A percentile compares a stretch with the other conserved stretches of the same genome.
phyloP scores from a whole-genome alignment of 2,797 vertebrate species.

The Enteromius treurensis region DNA sequence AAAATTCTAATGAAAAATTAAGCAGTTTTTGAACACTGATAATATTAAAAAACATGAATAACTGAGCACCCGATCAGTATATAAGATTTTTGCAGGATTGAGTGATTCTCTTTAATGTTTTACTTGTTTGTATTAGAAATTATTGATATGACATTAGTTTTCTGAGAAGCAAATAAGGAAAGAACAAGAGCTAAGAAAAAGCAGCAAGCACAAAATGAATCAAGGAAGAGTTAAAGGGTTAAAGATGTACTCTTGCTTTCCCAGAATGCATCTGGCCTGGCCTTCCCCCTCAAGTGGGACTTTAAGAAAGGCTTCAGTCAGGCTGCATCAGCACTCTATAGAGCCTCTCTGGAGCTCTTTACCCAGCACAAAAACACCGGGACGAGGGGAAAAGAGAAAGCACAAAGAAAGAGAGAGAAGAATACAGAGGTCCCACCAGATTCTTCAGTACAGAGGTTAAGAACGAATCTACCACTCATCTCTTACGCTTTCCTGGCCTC shows the following conservation, averaged over 20 bases:
- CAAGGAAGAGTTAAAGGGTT: background rate
- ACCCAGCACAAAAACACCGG: slow-evolving; percentile 67
- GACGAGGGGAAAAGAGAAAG: slow-evolving; percentile 66
- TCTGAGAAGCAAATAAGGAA: background rate
- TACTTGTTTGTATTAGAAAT: background rate
- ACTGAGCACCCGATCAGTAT: too few relatives aligned
- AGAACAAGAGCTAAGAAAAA: slow-evolving; percentile 34
- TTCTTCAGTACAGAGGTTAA: slow-evolving; percentile 72
- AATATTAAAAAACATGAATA: background rate
- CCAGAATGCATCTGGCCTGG: slow-evolving; percentile 25
- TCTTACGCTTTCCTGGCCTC: slow-evolving; percentile 26
- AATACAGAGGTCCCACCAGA: slow-evolving; percentile 60
- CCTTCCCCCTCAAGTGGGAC: slow-evolving; percentile 43
- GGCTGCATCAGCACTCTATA: slow-evolving; percentile 70
- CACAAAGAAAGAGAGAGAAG: slow-evolving; percentile 61
- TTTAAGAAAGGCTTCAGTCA: slow-evolving; percentile 67
- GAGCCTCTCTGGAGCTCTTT: slow-evolving; percentile 60
- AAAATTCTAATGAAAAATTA: background rate
- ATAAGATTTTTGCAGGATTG: background rate
- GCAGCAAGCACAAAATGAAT: slow-evolving; percentile 48
- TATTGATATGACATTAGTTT: background rate
- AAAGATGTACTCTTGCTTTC: slow-evolving; percentile 13
- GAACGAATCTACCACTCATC: slow-evolving; percentile 52
- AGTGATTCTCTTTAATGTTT: background rate
- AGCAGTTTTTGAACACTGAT: background rate